Evolutionary conservation across 2,113 vertebrate species (phyloP).

Genomic region (Catharus fuscescens): DNA sequence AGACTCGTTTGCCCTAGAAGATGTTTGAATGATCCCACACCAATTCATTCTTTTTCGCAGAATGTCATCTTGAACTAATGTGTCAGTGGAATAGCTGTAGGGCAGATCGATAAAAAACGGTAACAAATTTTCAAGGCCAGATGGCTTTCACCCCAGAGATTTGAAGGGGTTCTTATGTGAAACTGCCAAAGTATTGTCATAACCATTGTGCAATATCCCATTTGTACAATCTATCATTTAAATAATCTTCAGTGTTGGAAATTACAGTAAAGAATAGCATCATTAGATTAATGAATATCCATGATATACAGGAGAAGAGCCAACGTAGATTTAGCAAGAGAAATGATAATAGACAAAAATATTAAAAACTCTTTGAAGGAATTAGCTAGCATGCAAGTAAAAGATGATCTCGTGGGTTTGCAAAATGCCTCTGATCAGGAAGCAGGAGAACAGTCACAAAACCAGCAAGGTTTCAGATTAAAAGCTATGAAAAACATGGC

Average conservation of each 20-base stretch:
- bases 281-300: neutral
- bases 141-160: neutral
- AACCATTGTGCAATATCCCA: neutral
- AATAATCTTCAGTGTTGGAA: neutral
- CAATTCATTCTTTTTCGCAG: neutral
- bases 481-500: neutral
- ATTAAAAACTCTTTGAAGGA: neutral
- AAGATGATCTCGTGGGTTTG: neutral
- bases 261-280: neutral
- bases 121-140: constrained; percentile 8
- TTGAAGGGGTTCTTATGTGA: neutral
- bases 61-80: neutral
- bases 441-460: neutral
- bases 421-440: neutral
- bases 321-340: neutral
- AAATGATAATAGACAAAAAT: neutral
- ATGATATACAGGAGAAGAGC: neutral
- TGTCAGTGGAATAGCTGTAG: neutral
- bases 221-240: neutral
- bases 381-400: neutral
- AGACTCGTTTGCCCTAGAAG: neutral
- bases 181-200: neutral
- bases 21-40: neutral
- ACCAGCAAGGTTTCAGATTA: neutral
- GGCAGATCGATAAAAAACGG: neutral